These are phyloP conservation scores for Embiotoca jacksoni DNA, from an alignment of 2,113 vertebrate genomes.

Conservation along the genomic window DNA sequence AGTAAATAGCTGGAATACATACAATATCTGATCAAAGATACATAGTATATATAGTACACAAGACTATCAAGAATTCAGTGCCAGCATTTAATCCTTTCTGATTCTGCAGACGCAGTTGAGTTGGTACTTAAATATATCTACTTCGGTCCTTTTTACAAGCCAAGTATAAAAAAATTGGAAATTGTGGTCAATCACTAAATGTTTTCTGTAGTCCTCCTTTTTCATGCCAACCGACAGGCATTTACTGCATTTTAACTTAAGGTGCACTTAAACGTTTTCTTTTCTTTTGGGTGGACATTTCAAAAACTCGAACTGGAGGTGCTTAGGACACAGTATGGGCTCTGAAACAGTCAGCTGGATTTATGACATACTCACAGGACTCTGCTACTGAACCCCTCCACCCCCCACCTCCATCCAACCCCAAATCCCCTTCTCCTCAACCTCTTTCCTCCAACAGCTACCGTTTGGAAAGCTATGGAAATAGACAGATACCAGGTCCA, in stretches of 20 bases:
- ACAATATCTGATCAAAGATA: background rate
- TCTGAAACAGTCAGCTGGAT: slow-evolving; percentile 28
- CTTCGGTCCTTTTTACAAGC: no score
- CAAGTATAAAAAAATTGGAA: no score
- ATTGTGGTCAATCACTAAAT: no score
- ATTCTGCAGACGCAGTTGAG: no score
- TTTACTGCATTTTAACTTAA: background rate
- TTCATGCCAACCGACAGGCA: background rate
- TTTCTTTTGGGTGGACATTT: no score
- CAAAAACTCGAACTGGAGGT: background rate
- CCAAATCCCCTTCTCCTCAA: slow-evolving; percentile 8
- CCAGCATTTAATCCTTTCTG: no score
- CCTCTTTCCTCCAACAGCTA: slow-evolving; percentile 2
- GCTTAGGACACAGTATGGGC: slow-evolving; percentile 1
- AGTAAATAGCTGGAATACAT: background rate
- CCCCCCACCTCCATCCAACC: background rate
- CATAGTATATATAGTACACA: background rate
- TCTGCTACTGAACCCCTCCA: slow-evolving; percentile 4
- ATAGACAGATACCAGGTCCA: no score
- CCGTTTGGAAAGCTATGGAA: background rate
- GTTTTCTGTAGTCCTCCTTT: no score
- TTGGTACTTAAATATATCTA: no score
- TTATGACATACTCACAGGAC: slow-evolving; percentile 31
- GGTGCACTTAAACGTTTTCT: background rate
- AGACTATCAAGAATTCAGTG: no score